These are phyloP conservation scores for Hyperoplus lanceolatus DNA, from an alignment of 2,797 vertebrate genomes.

Conservation along the genomic window DNA sequence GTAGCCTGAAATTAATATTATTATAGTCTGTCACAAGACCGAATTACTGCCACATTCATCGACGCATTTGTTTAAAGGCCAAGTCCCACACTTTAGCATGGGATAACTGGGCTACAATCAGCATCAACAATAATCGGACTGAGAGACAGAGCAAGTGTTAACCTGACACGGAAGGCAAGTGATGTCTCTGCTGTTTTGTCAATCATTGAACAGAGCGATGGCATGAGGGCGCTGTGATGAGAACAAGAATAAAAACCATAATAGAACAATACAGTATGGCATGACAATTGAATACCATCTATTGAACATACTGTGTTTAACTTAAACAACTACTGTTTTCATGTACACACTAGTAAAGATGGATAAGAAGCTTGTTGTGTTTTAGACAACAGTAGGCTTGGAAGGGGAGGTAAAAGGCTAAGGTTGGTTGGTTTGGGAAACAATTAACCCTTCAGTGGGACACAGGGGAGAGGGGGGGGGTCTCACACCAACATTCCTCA, in stretches of 20 bases:
- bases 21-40: background rate
- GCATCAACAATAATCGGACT: slow-evolving; percentile 23
- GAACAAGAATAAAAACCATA: slow-evolving; percentile 6
- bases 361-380: slow-evolving; percentile 1
- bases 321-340: background rate
- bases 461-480: slow-evolving; percentile 1
- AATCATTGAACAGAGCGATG: slow-evolving; percentile 60
- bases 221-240: slow-evolving; percentile 11
- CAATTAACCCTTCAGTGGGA: slow-evolving; percentile 41
- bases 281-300: background rate
- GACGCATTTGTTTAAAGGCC: slow-evolving; percentile 5
- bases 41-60: background rate
- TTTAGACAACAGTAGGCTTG: slow-evolving; percentile 19
- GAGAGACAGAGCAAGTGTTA: slow-evolving; percentile 3
- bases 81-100: slow-evolving; percentile 1
- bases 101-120: background rate
- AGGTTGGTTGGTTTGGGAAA: slow-evolving; percentile 15
- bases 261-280: background rate
- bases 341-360: background rate
- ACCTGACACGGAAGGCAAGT: slow-evolving; percentile 24
- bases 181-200: slow-evolving; percentile 22
- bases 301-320: background rate
- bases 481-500: slow-evolving; percentile 61
- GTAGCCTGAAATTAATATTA: background rate
- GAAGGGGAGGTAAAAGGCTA: background rate